phyloP scores from a whole-genome alignment of 2,888 invertebrate genomes.

The Ametastegia equiseti region DNA sequence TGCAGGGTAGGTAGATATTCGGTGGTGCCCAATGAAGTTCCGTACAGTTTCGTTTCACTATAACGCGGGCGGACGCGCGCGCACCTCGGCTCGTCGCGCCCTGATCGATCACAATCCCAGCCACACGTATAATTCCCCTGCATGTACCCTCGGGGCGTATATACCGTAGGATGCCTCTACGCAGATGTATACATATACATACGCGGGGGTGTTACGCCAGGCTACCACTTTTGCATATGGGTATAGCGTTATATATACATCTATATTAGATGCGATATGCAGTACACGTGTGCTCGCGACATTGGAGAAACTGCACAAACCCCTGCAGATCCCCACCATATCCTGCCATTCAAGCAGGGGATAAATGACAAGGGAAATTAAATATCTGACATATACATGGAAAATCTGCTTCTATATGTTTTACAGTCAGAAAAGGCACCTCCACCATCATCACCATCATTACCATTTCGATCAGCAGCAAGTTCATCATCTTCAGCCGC shows the following conservation, averaged over 20 bases:
- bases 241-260: constrained; percentile 4
- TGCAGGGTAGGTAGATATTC: background rate
- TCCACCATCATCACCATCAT: constrained; percentile 49
- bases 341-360: no score
- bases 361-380: background rate
- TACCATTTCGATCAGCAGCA: constrained; percentile 35
- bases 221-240: background rate
- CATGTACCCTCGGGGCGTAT: background rate
- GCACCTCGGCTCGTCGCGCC: constrained; percentile 19
- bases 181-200: constrained; percentile 23
- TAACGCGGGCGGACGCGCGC: constrained; percentile 1
- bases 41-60: background rate
- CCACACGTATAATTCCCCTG: background rate
- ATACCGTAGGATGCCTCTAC: background rate
- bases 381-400: background rate
- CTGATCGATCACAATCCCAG: constrained; percentile 47
- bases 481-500: constrained; percentile 64
- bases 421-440: constrained; percentile 57
- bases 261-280: background rate
- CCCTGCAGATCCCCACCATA: no score
- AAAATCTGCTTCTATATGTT: no score
- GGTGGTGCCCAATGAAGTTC: background rate
- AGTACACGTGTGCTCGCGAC: constrained; percentile 2
- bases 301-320: no score
- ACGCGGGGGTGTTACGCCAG: background rate